Conservation (phyloP, 1,140 invertebrate genomes). For the Pogonomyrmex californicus region DNA sequence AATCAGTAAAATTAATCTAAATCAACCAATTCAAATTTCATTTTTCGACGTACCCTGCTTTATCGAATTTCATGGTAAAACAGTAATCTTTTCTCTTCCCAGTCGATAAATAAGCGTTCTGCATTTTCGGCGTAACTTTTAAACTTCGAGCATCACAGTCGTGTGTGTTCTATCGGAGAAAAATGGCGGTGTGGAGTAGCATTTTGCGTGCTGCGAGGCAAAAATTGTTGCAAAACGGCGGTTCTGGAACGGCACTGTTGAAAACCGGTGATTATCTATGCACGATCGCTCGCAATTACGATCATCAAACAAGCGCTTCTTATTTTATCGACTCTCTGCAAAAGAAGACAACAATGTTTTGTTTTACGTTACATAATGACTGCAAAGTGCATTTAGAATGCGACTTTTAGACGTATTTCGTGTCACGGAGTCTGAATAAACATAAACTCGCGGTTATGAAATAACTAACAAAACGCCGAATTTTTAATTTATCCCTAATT, state of each 20-base stretch:
- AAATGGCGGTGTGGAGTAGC: constrained; percentile 78
- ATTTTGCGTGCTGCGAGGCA: constrained; percentile 67
- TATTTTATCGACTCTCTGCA: background rate
- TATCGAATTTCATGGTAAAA: background rate
- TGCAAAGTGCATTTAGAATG: background rate
- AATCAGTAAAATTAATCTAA: too few species aligned
- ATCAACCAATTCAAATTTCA: too few species aligned
- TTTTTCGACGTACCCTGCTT: too few species aligned
- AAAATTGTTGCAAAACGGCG: constrained; percentile 65
- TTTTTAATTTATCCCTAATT: background rate
- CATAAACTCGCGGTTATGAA: background rate
- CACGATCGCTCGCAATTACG: too few species aligned
- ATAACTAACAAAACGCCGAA: background rate
- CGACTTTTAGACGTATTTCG: background rate
- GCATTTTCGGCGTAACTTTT: too few species aligned
- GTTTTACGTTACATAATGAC: constrained; percentile 70
- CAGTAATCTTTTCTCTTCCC: background rate
- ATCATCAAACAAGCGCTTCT: background rate
- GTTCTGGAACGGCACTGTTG: constrained; percentile 4
- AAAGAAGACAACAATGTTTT: constrained; percentile 51
- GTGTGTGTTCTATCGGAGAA: constrained; percentile 31
- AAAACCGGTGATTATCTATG: constrained; percentile 65
- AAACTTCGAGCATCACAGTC: background rate
- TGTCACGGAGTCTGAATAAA: background rate
- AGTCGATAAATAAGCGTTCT: constrained; percentile 3